Evolutionary conservation across 2,113 vertebrate species (phyloP).

Genomic region (Phodopus roborovskii): DNA sequence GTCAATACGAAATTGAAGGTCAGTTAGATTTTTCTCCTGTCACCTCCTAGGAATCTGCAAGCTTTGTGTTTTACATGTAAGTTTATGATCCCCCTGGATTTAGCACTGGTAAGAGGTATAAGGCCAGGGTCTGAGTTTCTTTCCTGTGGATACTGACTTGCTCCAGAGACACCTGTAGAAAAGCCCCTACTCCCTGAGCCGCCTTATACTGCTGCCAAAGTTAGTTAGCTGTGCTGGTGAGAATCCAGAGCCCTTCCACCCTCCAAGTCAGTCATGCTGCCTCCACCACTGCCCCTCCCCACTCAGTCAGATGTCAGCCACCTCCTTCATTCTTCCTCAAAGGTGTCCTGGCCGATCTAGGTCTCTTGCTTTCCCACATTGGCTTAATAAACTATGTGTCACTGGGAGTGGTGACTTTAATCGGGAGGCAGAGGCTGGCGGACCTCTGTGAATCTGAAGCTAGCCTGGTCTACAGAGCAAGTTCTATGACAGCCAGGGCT

Average conservation of each 20-base stretch:
- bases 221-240: not conserved
- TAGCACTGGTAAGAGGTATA: rapidly evolving
- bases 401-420: not conserved
- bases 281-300: not conserved
- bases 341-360: rapidly evolving
- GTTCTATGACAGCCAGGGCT: not conserved
- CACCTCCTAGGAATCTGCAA: not conserved
- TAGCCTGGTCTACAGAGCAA: not conserved
- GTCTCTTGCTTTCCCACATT: not conserved
- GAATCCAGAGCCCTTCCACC: too few species aligned
- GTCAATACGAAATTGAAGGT: not conserved
- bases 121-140: not conserved
- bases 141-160: not conserved
- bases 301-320: rapidly evolving
- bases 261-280: not conserved
- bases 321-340: too few species aligned
- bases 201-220: not conserved
- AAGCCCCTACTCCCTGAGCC: not conserved
- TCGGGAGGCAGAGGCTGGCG: not conserved
- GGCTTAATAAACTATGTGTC: not conserved
- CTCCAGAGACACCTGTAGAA: not conserved
- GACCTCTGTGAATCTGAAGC: too few species aligned
- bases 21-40: not conserved
- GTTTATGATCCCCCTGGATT: not conserved
- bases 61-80: not conserved